Evolutionary conservation across 2,888 invertebrate genomes (phyloP), one percentile per base, ranked within the genome.

Genomic region (Drosophila mercatorum): DNA sequence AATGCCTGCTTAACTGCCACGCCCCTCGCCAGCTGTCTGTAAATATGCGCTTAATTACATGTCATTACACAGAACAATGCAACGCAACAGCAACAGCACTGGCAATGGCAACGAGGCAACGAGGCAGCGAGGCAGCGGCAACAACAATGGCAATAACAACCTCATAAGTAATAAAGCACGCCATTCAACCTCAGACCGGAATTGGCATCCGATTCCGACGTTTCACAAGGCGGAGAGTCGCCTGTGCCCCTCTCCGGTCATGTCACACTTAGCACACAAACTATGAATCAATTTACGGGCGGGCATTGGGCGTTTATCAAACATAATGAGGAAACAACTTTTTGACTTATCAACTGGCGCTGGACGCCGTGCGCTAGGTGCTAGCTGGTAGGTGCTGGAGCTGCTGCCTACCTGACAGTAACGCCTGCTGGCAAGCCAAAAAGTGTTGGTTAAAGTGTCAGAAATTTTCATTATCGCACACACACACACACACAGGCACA

Each of bases 21-120:
- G 86, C 88, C 88, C 83, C 67, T 75, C 53, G 68, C 69, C 77
- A 81, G 68, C 79, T 80, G 77, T 84, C 85, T 81, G 91, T 88
- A 81, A 86, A 89, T 88, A 86, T 83, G 88, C 90, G 89, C 90
- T 89, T 91, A 91, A 91, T 91, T 91, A 90, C 91, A 90, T 91
- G 91, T 89, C 92, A 91, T 91, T 91, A 91, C 81, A 88, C 72
- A 68, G 58, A 77, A 76, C 68, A 77, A 71, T 70, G 62, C 71
- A 78, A 34, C 28, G 49, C 49, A 49, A n/a, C 22, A 28, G 28
- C 47, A 47, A 47, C 8, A 28, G 28, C 28, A 28, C 4, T 5
- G 5, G 28, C 28, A 28, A 28, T 5, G 5, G 28, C 28, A 28
- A 28, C 28, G 5, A 22, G 22, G 49, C 49, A 75, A 43, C 70